phyloP scores from a whole-genome alignment of 2,797 vertebrate genomes.

The Gambelia wislizenii region DNA sequence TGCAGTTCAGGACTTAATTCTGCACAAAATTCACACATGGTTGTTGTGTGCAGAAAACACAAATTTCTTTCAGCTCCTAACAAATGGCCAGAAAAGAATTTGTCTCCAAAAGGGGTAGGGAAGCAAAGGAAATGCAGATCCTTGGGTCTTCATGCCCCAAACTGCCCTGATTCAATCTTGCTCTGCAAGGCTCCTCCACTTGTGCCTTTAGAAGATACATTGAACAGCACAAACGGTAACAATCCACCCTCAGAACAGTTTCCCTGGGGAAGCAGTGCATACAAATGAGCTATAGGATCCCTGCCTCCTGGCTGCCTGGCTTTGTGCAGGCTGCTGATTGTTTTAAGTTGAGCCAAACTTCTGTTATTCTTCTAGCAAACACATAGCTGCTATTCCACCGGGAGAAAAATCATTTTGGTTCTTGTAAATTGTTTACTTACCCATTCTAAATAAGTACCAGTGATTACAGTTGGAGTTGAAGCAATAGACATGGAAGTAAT shows the following conservation, averaged over 20 bases:
- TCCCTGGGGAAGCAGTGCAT: constrained; percentile 12
- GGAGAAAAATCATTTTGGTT: constrained; percentile 9
- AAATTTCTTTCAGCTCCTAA: not conserved
- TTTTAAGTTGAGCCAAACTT: constrained; percentile 33
- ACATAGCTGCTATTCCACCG: not conserved
- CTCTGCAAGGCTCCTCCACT: not conserved
- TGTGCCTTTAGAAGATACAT: not conserved
- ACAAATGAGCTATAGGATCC: constrained; percentile 40
- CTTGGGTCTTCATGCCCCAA: not conserved
- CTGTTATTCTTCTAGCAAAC: constrained; percentile 30
- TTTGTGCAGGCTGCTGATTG: constrained; percentile 42
- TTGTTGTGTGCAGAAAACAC: too few species aligned
- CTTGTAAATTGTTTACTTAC: constrained; percentile 34
- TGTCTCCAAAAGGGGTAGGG: not conserved
- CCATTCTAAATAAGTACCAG: constrained; percentile 8
- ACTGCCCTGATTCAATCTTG: not conserved
- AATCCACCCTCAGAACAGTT: constrained; percentile 24
- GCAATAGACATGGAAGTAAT: not conserved
- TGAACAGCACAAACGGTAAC: not conserved
- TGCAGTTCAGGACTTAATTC: too few species aligned
- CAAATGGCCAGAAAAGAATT: not conserved
- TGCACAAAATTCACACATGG: too few species aligned
- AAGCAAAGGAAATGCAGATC: not conserved
- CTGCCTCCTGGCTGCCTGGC: not conserved
- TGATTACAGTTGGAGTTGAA: not conserved